Conservation (phyloP, 2,797 vertebrate species). For the Lateolabrax maculatus region DNA sequence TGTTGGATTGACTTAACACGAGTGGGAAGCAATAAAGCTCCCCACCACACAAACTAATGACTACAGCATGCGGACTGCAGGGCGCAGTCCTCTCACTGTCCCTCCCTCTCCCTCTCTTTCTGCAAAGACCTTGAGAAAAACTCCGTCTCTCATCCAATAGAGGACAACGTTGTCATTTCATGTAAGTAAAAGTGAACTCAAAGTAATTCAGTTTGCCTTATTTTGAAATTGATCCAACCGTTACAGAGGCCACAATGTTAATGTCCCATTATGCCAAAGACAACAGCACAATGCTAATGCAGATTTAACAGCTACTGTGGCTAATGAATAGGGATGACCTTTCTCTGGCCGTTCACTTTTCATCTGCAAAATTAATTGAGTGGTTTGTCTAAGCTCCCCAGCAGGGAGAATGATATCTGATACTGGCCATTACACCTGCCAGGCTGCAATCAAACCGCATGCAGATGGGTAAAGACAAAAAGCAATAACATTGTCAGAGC, state of each 20-base stretch:
- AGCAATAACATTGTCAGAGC: constrained; percentile 32
- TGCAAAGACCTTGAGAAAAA: constrained; percentile 41
- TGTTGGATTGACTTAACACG: constrained; percentile 78
- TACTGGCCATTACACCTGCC: constrained; percentile 57
- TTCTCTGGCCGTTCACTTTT: constrained; percentile 35
- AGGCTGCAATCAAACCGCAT: constrained; percentile 17
- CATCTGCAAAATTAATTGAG: constrained; percentile 58
- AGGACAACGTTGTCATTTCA: constrained; percentile 43
- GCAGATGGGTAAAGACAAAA: constrained; percentile 33
- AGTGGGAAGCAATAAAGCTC: constrained; percentile 77
- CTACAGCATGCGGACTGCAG: constrained; percentile 70
- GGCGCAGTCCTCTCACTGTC: constrained; percentile 13
- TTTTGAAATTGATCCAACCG: constrained; percentile 43
- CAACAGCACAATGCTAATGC: constrained; percentile 56
- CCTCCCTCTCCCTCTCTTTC: constrained; percentile 12
- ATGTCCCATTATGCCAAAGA: constrained; percentile 38
- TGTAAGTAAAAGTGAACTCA: constrained; percentile 24
- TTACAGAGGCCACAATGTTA: constrained; percentile 21
- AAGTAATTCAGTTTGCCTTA: constrained; percentile 30
- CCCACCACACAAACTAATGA: constrained; percentile 76
- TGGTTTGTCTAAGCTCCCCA: constrained; percentile 48
- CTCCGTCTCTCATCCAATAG: constrained; percentile 26
- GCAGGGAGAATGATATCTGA: constrained; percentile 52
- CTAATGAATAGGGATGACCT: constrained; percentile 63
- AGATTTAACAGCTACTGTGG: constrained; percentile 32